Percentiles rank a stretch among this genome's conserved stretches.
Evolutionary conservation across 2,888 invertebrate genomes (phyloP).

Genomic region (Coremacera marginata): DNA sequence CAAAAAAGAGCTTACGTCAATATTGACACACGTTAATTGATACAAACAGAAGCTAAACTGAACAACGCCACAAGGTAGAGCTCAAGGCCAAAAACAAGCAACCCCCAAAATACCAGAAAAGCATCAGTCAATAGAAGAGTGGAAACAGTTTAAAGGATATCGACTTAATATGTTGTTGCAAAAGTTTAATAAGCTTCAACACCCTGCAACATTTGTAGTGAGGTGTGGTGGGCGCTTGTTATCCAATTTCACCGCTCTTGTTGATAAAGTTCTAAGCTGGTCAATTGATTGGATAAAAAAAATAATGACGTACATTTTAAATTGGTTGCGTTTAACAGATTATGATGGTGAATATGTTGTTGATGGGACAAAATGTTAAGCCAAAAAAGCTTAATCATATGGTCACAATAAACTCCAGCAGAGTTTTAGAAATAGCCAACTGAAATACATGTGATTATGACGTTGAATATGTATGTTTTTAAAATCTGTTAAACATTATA

Average conservation of each 20-base stretch:
- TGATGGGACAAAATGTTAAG: no score
- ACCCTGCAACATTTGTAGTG: not conserved
- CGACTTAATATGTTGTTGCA: conserved; percentile 17
- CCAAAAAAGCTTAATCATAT: no score
- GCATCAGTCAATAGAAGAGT: no score
- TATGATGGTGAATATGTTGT: no score
- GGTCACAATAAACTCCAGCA: no score
- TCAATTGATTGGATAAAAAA: conserved; percentile 11
- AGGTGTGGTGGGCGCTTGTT: not conserved
- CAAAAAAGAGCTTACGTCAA: conserved; percentile 51
- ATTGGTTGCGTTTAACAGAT: not conserved
- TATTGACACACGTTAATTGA: conserved; percentile 63
- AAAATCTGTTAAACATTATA: no score
- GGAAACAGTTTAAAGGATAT: conserved; percentile 8
- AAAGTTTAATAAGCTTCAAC: conserved; percentile 18
- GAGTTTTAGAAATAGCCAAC: no score
- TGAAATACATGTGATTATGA: no score
- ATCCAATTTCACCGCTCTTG: not conserved
- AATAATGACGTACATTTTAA: not conserved
- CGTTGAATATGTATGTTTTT: no score
- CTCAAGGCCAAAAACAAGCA: conserved; percentile 19
- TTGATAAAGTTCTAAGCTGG: not conserved
- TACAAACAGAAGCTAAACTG: conserved; percentile 45
- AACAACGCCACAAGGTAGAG: conserved; percentile 29
- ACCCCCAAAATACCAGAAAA: not conserved